Evolutionary conservation across 2,888 invertebrate genomes (phyloP), one percentile per base, ranked within the genome.

Genomic region (Dorcus parallelipipedus): DNA sequence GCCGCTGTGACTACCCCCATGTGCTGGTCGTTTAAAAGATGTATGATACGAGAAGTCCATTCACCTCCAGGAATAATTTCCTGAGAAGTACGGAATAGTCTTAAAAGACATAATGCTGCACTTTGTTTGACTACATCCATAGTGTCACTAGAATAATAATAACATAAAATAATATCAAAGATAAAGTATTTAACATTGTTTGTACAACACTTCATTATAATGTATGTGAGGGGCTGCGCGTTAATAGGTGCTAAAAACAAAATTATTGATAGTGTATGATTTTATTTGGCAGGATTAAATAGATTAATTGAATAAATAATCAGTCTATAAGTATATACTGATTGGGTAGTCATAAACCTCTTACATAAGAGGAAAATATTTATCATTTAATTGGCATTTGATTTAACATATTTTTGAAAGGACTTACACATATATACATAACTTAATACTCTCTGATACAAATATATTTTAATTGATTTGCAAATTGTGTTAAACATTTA

Each of bases 91-190:
- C 99, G 88, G 77, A 98, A 91, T 53, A 99, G 82, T 70, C 97
- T 87, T 62, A 99, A 81, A 61, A 99, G 84, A 76, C 99, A 99
- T 47, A 99, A 84, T 52, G 99, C 99, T 65, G 99, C 98, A 69
- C 97, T 97, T 81, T 99, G 99, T 80, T 99, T 99, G 1, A 99
- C 98, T 57, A 97, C 94, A 81, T 99, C 99, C 89, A 98, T 97
- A 10, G 99, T 98, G 76, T 99, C 99, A 38, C 93, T 92, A 74
- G n/a, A 41, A 41, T 9, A 26, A 39, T 3, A 20, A 43, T 14
- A 49, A 14, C 14, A 14, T 14, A 14, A 14, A 14, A 1, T 14
- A 14, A 14, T 14, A 14, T 14, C 14, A 14, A 14, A 14, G 14
- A 14, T 14, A 14, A 14, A 55, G 17, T 26, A 8, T 14, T 57